Conservation (phyloP, 2,888 invertebrate genomes). For the Tetheella fluctuosa region DNA sequence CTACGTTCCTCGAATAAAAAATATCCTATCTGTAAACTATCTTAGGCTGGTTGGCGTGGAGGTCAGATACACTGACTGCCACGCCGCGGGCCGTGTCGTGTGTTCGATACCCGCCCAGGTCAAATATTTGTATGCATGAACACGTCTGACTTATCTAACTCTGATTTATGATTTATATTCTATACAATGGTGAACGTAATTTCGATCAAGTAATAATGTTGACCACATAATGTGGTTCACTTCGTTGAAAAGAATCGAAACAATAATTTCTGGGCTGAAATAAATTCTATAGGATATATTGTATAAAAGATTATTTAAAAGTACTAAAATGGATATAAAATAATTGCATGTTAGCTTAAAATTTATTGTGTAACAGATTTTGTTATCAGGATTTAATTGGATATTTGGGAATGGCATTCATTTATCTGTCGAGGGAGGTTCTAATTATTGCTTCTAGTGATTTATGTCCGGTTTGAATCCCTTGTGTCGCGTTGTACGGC, state of each 20-base stretch:
- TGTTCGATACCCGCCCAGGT: no score
- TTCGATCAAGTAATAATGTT: no score
- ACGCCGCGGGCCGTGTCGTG: no score
- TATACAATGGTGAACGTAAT: neutral
- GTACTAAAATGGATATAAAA: neutral
- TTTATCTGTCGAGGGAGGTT: constrained; percentile 15
- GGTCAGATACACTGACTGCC: no score
- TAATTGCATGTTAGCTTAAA: neutral
- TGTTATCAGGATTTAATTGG: constrained; percentile 13
- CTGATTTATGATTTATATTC: neutral
- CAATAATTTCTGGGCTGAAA: no score
- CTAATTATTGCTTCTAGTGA: constrained; percentile 28
- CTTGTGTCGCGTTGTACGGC: constrained; percentile 16
- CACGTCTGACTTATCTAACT: neutral
- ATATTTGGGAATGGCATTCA: constrained; percentile 22
- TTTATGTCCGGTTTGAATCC: constrained; percentile 25
- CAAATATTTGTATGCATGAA: no score
- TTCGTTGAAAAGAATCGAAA: neutral
- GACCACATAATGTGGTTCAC: no score
- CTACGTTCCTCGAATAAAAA: neutral
- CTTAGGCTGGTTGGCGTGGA: no score
- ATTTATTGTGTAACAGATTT: constrained; percentile 6
- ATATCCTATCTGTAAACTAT: no score
- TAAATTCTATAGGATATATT: neutral
- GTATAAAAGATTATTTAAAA: neutral